Percentiles rank a stretch among this genome's conserved stretches.
Conservation (phyloP, 2,797 vertebrate genomes). For the Acanthurus tractus region DNA sequence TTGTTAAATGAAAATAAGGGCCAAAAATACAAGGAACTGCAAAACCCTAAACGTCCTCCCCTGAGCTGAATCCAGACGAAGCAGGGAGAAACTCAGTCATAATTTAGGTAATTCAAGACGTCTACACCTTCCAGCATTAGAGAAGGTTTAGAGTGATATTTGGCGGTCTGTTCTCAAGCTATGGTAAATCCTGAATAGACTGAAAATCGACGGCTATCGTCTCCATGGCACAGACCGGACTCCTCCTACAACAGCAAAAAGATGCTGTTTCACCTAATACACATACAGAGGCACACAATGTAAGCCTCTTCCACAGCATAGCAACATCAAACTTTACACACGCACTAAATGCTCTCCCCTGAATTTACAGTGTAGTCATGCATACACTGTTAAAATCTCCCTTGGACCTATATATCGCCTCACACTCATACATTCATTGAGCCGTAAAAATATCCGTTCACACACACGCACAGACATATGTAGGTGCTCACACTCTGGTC, state of each 20-base stretch:
- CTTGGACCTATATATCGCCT: constrained; percentile 53
- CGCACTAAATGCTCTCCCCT: constrained; percentile 56
- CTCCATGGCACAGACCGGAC: constrained; percentile 49
- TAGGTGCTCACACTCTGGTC: constrained; percentile 27
- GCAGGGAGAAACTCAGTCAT: constrained; percentile 29
- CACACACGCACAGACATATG: constrained; percentile 33
- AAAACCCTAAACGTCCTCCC: constrained; percentile 21
- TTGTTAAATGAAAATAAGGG: constrained; percentile 8
- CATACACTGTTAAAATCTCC: constrained; percentile 71
- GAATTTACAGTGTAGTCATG: constrained; percentile 75
- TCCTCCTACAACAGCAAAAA: constrained; percentile 52
- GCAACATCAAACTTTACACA: constrained; percentile 74
- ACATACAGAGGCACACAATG: constrained; percentile 41
- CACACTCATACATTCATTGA: constrained; percentile 49
- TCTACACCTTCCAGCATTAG: constrained; percentile 38
- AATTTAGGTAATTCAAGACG: constrained; percentile 32
- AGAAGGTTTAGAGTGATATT: constrained; percentile 36
- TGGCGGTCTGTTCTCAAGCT: constrained; percentile 36
- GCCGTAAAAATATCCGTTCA: constrained; percentile 30
- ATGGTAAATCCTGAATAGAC: constrained; percentile 53
- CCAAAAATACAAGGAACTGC: constrained; percentile 10
- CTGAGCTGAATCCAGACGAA: constrained; percentile 16
- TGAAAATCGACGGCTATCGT: constrained; percentile 42
- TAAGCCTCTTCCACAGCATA: constrained; percentile 44
- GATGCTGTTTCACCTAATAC: constrained; percentile 50